phyloP scores from a whole-genome alignment of 2,797 vertebrate species.

The Champsocephalus gunnari region DNA sequence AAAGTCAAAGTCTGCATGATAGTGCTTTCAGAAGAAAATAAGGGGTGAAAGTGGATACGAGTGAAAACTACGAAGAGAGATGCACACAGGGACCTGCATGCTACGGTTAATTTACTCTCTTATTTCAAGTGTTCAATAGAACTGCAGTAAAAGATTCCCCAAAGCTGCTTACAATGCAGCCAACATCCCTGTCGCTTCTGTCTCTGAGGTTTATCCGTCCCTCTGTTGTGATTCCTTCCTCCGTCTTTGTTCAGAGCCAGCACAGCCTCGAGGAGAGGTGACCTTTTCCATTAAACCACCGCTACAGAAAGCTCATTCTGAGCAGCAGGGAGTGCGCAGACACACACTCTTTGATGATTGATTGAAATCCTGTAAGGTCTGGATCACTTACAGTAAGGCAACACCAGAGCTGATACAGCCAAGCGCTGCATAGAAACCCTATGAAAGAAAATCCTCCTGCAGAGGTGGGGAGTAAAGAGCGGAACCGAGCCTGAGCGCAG shows the following conservation, averaged over 20 bases:
- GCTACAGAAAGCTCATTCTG: constrained; percentile 75
- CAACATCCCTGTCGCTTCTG: constrained; percentile 13
- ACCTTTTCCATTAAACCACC: constrained; percentile 80
- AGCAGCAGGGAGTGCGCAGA: constrained; percentile 61
- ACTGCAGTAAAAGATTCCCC: background rate
- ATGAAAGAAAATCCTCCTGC: constrained; percentile 74
- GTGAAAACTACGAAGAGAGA: constrained; percentile 7
- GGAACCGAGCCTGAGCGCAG: constrained; percentile 34
- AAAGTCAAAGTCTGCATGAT: constrained; percentile 13
- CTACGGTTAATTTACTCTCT: constrained; percentile 27
- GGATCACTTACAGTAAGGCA: constrained; percentile 82
- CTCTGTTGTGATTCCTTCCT: constrained; percentile 52
- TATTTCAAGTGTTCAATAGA: constrained; percentile 15
- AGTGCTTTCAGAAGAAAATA: constrained; percentile 38
- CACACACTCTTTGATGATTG: constrained; percentile 81
- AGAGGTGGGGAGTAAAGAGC: constrained; percentile 62
- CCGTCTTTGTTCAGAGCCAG: constrained; percentile 48
- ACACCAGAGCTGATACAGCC: constrained; percentile 78
- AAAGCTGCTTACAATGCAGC: constrained; percentile 45
- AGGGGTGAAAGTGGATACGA: background rate
- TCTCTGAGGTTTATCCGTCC: constrained; percentile 49
- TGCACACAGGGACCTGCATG: constrained; percentile 31
- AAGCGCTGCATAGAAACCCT: constrained; percentile 56
- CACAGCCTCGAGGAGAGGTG: constrained; percentile 68
- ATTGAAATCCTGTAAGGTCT: constrained; percentile 79